Conservation (phyloP, 2,113 vertebrate genomes). For the Trichomycterus rosablanca region DNA sequence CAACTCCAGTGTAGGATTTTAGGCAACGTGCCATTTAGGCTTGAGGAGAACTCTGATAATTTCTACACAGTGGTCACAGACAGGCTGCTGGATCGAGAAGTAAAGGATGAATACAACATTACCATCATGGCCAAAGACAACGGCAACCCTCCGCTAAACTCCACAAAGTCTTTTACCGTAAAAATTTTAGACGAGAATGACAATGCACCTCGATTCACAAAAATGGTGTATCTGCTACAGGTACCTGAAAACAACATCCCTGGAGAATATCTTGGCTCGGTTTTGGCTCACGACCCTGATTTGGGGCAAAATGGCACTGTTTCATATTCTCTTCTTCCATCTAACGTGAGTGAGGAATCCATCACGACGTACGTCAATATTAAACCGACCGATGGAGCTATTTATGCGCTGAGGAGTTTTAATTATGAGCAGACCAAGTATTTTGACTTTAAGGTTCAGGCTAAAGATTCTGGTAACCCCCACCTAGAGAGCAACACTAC, state of each 20-base stretch:
- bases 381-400: slow-evolving; percentile 95
- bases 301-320: slow-evolving; percentile 94
- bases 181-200: slow-evolving; percentile 95
- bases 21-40: slow-evolving; percentile 86
- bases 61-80: slow-evolving; percentile 95
- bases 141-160: slow-evolving; percentile 87
- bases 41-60: slow-evolving; percentile 97
- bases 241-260: slow-evolving; percentile 98
- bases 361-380: slow-evolving; percentile 96
- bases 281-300: slow-evolving; percentile 91
- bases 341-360: slow-evolving; percentile 92
- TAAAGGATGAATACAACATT: slow-evolving; percentile 93
- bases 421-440: slow-evolving; percentile 98
- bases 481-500: slow-evolving; percentile 94
- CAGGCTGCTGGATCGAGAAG: slow-evolving; percentile 86
- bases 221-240: slow-evolving; percentile 90
- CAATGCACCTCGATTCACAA: slow-evolving; percentile 92
- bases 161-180: slow-evolving; percentile 92
- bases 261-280: slow-evolving; percentile 91
- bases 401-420: slow-evolving; percentile 93
- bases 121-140: slow-evolving; percentile 94
- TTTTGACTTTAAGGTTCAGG: slow-evolving; percentile 94
- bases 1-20: slow-evolving; percentile 92
- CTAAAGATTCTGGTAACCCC: slow-evolving; percentile 90
- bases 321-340: slow-evolving; percentile 91